Percentiles rank a stretch among this genome's conserved stretches.
These are phyloP conservation scores for Hippocampus kuda DNA, from an alignment of 2,797 vertebrate species.

Conservation along the genomic window DNA sequence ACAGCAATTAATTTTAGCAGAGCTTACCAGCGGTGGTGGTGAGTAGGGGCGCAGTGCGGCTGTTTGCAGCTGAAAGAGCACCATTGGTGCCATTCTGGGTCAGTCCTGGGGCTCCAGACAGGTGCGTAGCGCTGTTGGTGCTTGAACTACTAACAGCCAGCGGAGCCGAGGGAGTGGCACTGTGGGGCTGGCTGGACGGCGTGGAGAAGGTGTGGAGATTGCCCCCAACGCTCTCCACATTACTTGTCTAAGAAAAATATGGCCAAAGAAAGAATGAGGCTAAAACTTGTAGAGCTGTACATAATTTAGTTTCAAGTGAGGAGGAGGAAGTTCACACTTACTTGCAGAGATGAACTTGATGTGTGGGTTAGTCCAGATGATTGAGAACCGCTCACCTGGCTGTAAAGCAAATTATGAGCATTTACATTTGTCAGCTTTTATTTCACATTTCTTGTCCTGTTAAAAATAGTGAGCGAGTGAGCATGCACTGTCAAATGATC, in stretches of 20 bases:
- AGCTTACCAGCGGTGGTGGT: conserved; percentile 55
- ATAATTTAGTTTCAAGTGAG: neutral
- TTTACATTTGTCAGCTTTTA: conserved; percentile 4
- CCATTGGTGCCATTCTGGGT: conserved; percentile 61
- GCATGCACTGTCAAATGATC: no score
- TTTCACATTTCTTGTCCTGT: no score
- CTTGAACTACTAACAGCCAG: conserved; percentile 39
- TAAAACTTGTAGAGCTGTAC: neutral
- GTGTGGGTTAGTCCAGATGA: conserved; percentile 69
- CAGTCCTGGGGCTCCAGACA: conserved; percentile 70
- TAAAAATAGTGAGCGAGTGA: no score
- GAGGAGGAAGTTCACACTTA: conserved; percentile 56
- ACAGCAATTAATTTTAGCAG: neutral
- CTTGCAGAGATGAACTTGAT: conserved; percentile 71
- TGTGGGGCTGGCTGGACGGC: conserved; percentile 50
- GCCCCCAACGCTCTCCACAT: conserved; percentile 59
- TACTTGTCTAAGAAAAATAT: conserved; percentile 60
- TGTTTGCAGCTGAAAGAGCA: conserved; percentile 54
- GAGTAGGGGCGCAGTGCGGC: conserved; percentile 73
- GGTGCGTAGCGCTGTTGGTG: conserved; percentile 63
- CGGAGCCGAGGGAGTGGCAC: conserved; percentile 30
- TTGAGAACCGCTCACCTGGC: conserved; percentile 74
- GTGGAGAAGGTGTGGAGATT: conserved; percentile 60
- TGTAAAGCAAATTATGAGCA: conserved; percentile 52
- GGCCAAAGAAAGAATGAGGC: conserved; percentile 4